These are phyloP conservation scores for Lithophane semibrunnea DNA, from an alignment of 2,888 invertebrate genomes.

Conservation along the genomic window DNA sequence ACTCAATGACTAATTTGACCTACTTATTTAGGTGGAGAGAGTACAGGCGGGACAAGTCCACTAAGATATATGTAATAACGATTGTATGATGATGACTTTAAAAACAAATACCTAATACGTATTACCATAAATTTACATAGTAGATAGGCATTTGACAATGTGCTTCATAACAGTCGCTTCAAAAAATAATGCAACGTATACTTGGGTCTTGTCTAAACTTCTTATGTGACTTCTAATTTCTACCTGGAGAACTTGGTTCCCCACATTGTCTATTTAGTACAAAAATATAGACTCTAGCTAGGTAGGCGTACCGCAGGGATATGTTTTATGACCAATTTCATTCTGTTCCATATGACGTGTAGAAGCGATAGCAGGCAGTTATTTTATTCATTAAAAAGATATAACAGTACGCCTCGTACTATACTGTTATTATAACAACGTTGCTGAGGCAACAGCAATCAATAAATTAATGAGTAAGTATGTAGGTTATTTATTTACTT, in stretches of 20 bases:
- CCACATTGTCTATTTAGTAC: neutral
- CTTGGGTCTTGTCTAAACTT: neutral
- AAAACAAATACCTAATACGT: neutral
- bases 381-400: conserved; percentile 29
- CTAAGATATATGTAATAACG: neutral
- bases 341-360: conserved; percentile 1
- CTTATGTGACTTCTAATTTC: neutral
- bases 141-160: neutral
- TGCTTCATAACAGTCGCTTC: neutral
- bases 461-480: neutral
- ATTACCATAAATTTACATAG: neutral
- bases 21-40: conserved; percentile 7
- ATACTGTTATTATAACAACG: neutral
- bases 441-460: neutral
- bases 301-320: conserved; percentile 11
- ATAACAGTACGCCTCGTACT: neutral
- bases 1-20: neutral
- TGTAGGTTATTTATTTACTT: neutral
- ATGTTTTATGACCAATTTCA: conserved; percentile 21
- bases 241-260: neutral
- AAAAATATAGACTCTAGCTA: neutral
- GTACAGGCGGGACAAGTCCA: neutral
- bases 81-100: neutral
- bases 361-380: neutral
- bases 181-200: neutral